Evolutionary conservation across 64 coral and sea anemone genomes (phyloP).

Genomic region (Platygyra sinensis): DNA sequence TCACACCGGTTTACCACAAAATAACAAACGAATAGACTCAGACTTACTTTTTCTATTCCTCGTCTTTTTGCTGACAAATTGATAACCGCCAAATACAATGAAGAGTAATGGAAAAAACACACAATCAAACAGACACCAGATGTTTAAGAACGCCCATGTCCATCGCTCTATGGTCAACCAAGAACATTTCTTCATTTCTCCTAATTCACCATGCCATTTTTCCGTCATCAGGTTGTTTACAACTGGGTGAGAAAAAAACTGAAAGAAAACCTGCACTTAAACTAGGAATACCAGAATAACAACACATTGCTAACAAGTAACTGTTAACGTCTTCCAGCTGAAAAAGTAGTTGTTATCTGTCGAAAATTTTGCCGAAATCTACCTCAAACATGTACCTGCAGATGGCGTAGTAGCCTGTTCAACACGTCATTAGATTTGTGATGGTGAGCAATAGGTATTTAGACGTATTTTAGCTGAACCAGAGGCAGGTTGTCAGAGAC

Average conservation of each 20-base stretch:
- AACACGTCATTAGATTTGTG: no score
- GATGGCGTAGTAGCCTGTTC: no score
- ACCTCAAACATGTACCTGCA: no score
- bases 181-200: not conserved
- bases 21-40: not conserved
- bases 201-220: conserved; percentile 48
- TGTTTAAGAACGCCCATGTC: conserved; percentile 23
- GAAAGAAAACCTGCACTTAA: not conserved
- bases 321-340: no score
- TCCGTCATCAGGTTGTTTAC: conserved; percentile 28
- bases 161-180: not conserved
- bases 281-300: no score
- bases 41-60: not conserved
- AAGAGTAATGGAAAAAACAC: conserved; percentile 49
- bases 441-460: no score
- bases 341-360: no score
- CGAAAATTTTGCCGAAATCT: no score
- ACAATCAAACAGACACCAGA: conserved; percentile 38
- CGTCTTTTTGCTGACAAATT: not conserved
- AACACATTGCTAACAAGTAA: no score
- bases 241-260: conserved; percentile 64
- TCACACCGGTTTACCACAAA: not conserved
- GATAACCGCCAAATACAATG: not conserved
- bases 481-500: no score
- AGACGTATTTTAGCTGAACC: no score